phyloP scores from a whole-genome alignment of 1,140 invertebrate species.

The Rhopalosiphum padi region DNA sequence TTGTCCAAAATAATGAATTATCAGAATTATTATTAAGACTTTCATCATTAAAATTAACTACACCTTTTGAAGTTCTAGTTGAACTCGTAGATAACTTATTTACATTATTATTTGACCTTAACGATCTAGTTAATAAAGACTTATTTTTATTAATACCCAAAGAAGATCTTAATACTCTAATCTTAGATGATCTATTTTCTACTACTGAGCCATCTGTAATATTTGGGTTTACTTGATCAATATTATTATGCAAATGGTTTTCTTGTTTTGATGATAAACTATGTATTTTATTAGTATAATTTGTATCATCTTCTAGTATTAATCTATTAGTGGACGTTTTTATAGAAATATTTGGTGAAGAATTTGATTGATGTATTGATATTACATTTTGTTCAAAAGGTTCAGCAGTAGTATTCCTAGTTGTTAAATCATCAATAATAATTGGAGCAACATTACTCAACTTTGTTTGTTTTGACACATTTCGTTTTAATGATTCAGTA shows the following conservation, averaged over 20 bases:
- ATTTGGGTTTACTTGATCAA: not conserved
- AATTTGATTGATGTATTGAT: not conserved
- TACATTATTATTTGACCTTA: not conserved
- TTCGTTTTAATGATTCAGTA: constrained; percentile 1
- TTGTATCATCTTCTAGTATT: not conserved
- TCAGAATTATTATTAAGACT: not conserved
- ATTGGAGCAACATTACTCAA: not conserved
- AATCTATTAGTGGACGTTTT: not conserved
- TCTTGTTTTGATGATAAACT: not conserved
- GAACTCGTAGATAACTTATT: not conserved
- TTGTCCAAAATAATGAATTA: constrained; percentile 38
- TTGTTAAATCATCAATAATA: not conserved
- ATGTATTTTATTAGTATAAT: not conserved
- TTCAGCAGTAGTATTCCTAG: not conserved
- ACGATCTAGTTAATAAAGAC: not conserved
- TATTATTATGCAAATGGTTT: not conserved
- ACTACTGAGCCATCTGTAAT: not conserved
- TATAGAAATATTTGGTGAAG: not conserved
- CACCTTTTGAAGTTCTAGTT: not conserved
- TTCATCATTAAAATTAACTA: not conserved
- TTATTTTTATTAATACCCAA: not conserved
- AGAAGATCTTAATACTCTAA: constrained; percentile 3
- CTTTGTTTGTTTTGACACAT: not conserved
- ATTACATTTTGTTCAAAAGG: not conserved
- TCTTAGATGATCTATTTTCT: not conserved